Conservation (phyloP, 1,140 invertebrate species). For the Tribolium madens region DNA sequence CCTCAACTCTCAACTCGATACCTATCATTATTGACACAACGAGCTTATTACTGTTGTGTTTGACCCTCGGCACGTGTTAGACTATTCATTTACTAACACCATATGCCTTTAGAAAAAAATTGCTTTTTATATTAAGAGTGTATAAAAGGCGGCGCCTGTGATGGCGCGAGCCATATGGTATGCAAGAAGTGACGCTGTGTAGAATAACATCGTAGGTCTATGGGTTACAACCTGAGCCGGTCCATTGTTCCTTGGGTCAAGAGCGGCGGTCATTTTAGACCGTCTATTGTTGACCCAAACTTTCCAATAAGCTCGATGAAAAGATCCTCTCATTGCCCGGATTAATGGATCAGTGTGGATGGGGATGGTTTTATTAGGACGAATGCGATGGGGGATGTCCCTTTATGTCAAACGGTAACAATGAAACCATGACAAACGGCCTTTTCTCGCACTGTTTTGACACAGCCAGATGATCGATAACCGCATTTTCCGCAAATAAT, state of each 20-base stretch:
- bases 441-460: constrained; percentile 17
- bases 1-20: neutral
- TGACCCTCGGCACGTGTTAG: constrained; percentile 28
- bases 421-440: constrained; percentile 11
- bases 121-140: constrained; percentile 35
- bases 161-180: constrained; percentile 40
- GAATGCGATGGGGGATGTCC: constrained; percentile 12
- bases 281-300: constrained; percentile 25
- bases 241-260: constrained; percentile 15
- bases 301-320: constrained; percentile 42
- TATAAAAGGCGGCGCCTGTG: constrained; percentile 25
- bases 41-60: constrained; percentile 16
- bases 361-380: constrained; percentile 20
- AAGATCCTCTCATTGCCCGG: constrained; percentile 34
- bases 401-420: constrained; percentile 23
- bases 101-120: constrained; percentile 36
- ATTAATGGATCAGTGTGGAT: constrained; percentile 31
- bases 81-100: constrained; percentile 32
- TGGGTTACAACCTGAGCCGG: constrained; percentile 21
- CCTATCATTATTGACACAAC: constrained; percentile 34
- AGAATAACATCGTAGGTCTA: constrained; percentile 33
- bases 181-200: constrained; percentile 31
- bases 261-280: constrained; percentile 25
- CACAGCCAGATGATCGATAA: constrained; percentile 5
- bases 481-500: neutral